Evolutionary conservation across 2,113 vertebrate species (phyloP), one percentile per base, ranked within the genome.

Genomic region (Odontesthes bonariensis): DNA sequence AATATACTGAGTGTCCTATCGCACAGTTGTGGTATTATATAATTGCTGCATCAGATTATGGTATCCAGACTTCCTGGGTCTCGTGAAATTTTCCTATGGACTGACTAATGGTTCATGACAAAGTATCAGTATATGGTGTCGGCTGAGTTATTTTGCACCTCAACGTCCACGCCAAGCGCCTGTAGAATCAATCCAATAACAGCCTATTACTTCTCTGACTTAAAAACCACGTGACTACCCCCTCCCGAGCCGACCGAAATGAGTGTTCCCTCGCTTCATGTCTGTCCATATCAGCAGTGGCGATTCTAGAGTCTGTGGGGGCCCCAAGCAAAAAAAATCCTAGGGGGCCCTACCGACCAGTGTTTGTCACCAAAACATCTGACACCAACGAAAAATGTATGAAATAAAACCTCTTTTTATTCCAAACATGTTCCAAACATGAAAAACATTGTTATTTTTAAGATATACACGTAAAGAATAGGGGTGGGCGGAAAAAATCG

Each of bases 171-270:
- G 6, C 22, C 8, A 62, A 67, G 57, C 47, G 20, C 46, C 38
- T 44, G 55, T 27, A 74, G 61, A 71, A 17, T 66, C 70, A 46
- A 63, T 68, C 65, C 40, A 60, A 77, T 79, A 83, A 85, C 79
- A 87, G 75, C 83, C 65, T 56, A 84, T 87, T 82, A 84, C 31
- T 57, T 58, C 47, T 4, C 7, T 23, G 82, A 84, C 54, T 87
- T 90, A 86, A 73, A 60, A 63, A 63, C 53, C 88, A 92, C 75
- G 85, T 94, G 89, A 91, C 77, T 19, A 1, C 62, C 55, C 78
- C 20, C 68, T 70, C 65, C 40, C 83, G 82, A 89, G 65, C 73
- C 51, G 13, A 67, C 59, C 60, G 33, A 75, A 62, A 57, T 60
- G 46, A 51, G 17, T 47, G 13, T 83, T 16, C 42, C 54, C 63